Evolutionary conservation across 2,888 invertebrate genomes (phyloP).

Genomic region (Entomobrya proxima): DNA sequence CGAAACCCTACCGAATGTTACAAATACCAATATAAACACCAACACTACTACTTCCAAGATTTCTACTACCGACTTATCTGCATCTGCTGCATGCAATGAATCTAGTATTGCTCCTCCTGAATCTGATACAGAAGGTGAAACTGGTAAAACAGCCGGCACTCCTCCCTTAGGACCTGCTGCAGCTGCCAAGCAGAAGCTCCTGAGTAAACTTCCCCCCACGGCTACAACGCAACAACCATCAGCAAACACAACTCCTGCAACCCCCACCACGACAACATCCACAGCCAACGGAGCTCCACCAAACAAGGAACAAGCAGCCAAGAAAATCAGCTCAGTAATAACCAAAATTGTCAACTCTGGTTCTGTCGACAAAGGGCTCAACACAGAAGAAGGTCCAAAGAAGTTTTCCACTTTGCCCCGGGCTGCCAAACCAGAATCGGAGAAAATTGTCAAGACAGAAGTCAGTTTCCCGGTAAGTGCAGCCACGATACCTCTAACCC

Average conservation of each 20-base stretch:
- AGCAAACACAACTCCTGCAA: not conserved
- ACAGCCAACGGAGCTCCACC: conserved; percentile 14
- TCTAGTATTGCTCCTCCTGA: conserved; percentile 45
- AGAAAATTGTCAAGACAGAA: conserved; percentile 78
- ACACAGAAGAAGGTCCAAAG: conserved; percentile 59
- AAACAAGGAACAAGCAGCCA: conserved; percentile 73
- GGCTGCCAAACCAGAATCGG: conserved; percentile 75
- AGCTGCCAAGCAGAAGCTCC: conserved; percentile 51
- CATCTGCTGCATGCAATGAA: conserved; percentile 48
- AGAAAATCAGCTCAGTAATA: conserved; percentile 73
- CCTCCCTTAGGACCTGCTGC: conserved; percentile 54
- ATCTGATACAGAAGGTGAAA: conserved; percentile 59
- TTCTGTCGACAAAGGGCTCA: conserved; percentile 63
- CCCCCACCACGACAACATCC: no score
- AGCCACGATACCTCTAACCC: conserved; percentile 78
- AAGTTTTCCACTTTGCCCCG: conserved; percentile 61
- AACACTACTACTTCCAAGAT: conserved; percentile 32
- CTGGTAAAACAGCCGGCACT: conserved; percentile 44
- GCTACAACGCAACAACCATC: conserved; percentile 4
- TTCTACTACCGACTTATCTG: not conserved
- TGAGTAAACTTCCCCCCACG: conserved; percentile 39
- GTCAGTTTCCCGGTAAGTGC: conserved; percentile 81
- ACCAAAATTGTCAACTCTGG: conserved; percentile 70
- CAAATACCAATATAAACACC: conserved; percentile 17
- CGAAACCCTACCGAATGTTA: conserved; percentile 14